Percentiles rank a stretch among this genome's conserved stretches.
phyloP scores from a whole-genome alignment of 1,140 invertebrate genomes.

The Drosophila subpulchrella region DNA sequence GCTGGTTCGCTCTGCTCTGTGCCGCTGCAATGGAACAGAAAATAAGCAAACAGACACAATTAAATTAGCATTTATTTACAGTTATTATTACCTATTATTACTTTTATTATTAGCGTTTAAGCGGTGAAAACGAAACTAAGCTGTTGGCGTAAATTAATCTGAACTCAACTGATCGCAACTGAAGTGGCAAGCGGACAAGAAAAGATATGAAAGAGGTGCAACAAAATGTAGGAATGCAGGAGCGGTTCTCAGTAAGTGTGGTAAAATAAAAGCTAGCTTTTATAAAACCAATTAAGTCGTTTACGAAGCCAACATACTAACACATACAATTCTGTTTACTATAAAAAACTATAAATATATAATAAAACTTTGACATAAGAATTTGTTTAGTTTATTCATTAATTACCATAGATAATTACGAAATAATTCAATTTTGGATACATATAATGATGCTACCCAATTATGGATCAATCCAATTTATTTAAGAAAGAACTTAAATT shows the following conservation, averaged over 20 bases:
- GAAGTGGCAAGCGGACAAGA: conserved; percentile 50
- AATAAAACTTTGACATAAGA: too few relatives aligned
- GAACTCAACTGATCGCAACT: conserved; percentile 43
- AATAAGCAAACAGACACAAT: conserved; percentile 46
- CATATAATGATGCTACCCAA: too few relatives aligned
- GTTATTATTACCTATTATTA: conserved; percentile 58
- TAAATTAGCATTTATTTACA: conserved; percentile 78
- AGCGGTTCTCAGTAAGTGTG: conserved; percentile 23
- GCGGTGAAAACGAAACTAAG: conserved; percentile 67
- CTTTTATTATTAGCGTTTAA: conserved; percentile 62
- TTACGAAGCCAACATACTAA: too few relatives aligned
- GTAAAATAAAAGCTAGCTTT: not conserved
- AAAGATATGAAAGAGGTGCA: not conserved
- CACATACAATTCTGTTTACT: not conserved
- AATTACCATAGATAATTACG: too few relatives aligned
- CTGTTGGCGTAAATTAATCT: conserved; percentile 45
- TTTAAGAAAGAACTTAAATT: not conserved
- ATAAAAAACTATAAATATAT: too few relatives aligned
- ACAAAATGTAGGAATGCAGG: conserved; percentile 22
- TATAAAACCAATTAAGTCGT: too few relatives aligned
- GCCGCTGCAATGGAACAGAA: conserved; percentile 61
- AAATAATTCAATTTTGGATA: too few relatives aligned
- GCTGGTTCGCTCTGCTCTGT: conserved; percentile 61
- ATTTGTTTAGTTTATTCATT: too few relatives aligned
- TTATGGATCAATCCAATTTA: not conserved